Base-by-base conservation (phyloP, 2,113 vertebrate species). In the Pygathrix nemaeus region DNA sequence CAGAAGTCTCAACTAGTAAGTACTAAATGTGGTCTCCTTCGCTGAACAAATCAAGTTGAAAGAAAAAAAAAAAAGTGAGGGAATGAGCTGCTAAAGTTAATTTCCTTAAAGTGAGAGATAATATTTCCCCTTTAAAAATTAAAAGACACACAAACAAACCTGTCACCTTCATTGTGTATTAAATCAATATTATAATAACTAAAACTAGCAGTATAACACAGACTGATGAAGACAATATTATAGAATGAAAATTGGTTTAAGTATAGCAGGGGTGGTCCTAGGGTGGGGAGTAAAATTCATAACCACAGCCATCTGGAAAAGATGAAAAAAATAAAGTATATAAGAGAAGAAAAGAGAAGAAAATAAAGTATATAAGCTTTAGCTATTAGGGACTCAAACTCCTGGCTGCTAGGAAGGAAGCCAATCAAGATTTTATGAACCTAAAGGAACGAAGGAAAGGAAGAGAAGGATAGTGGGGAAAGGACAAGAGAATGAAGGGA, bases 11-110 rank as follows among this genome's bases (percentile, higher is more conserved):
- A 88, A 66, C 50, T 57, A 55, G 57, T 30, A 83, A 84, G 40
- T 85, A 68, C 76, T 50, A 80, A 81, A 66, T 85, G 72, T 73
- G 85, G 43, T 85, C 93, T 95, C 91, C n/a, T 68, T 21, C 52
- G n/a, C 1, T 75, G 81, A 48, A 90, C 59, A 87, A 70, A 95
- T 64, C 87, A 95, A 90, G 94, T 2, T 91, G 66, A 90, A 23
- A 73, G 40, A 13, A 32, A 43, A 20, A 48, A 59, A 70, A 59
- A 70, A 64, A 27, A 25, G 32, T 32, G 14, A 92, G 75, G 83
- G n/a, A n/a, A 45, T 40, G 35, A 66, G 43, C 23, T 57, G 78
- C 27, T 70, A 82, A 90, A 68, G 52, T 27, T 35, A 96, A 25
- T 43, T 16, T 90, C 64, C 6, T 57, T 40, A 38, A 80, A 72